Conservation (phyloP, 2,113 vertebrate genomes). For the Tachuris rubrigastra region DNA sequence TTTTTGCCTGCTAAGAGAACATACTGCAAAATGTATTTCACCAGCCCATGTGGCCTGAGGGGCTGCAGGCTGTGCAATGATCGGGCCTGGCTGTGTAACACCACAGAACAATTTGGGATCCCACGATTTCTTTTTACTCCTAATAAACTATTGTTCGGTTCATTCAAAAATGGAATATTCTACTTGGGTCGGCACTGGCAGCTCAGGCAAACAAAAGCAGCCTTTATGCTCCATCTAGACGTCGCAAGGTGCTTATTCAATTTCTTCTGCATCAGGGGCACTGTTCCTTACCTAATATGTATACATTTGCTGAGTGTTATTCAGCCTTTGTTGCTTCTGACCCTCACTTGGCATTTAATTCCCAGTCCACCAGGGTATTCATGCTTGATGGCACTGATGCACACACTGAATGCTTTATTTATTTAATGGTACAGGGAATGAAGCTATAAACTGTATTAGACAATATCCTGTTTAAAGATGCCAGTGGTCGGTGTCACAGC, state of each 20-base stretch:
- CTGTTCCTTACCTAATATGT: conserved; percentile 77
- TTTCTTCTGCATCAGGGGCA: conserved; percentile 72
- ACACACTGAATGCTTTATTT: conserved; percentile 79
- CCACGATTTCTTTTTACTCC: conserved; percentile 68
- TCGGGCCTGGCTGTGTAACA: conserved; percentile 19
- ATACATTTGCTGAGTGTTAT: conserved; percentile 84
- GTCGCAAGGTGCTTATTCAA: conserved; percentile 75
- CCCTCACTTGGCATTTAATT: conserved; percentile 86
- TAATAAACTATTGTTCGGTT: conserved; percentile 76
- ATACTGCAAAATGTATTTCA: not conserved
- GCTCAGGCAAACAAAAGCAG: conserved; percentile 76
- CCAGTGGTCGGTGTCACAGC: conserved; percentile 34
- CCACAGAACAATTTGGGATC: conserved; percentile 46
- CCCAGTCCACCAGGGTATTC: conserved; percentile 80
- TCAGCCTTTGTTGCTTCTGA: conserved; percentile 81
- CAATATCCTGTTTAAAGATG: conserved; percentile 65
- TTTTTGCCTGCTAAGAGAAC: not conserved
- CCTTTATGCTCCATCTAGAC: conserved; percentile 75
- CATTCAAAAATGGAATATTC: conserved; percentile 77
- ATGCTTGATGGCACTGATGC: conserved; percentile 78
- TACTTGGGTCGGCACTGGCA: conserved; percentile 71
- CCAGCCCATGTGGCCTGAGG: not conserved
- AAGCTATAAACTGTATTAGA: conserved; percentile 65
- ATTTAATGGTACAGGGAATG: conserved; percentile 63
- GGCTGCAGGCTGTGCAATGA: not conserved